These are phyloP conservation scores for Parnassius orleans DNA, from an alignment of 2,888 invertebrate species.

Conservation along the genomic window DNA sequence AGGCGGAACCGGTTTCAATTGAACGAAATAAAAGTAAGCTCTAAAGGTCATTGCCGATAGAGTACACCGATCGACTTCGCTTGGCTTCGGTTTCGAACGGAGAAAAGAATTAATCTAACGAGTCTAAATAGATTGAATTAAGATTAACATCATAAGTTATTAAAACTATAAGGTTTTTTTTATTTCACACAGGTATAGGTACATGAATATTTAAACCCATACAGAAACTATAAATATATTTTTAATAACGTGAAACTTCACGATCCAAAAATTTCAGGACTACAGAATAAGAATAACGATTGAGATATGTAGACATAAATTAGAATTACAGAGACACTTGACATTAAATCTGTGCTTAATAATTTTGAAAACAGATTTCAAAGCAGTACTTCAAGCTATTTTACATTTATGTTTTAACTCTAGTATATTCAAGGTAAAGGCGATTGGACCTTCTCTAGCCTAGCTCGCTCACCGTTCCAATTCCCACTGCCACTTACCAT, in stretches of 20 bases:
- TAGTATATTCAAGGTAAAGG: not conserved
- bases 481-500: conserved; percentile 11
- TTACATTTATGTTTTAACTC: not conserved
- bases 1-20: conserved; percentile 42
- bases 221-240: not conserved
- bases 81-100: conserved; percentile 10
- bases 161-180: no score
- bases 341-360: no score
- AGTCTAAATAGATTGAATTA: not conserved
- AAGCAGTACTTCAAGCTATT: not conserved
- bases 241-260: no score
- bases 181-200: no score
- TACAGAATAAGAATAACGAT: no score
- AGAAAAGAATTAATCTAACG: conserved; percentile 1
- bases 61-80: conserved; percentile 20
- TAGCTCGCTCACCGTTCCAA: conserved; percentile 4
- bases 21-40: conserved; percentile 43
- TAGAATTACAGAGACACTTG: no score
- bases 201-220: not conserved
- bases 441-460: not conserved
- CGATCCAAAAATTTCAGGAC: no score
- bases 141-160: no score
- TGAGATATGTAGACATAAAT: no score
- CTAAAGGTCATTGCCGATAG: conserved; percentile 49
- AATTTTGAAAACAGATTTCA: no score